Percentiles rank a stretch among this genome's conserved stretches.
phyloP scores from a whole-genome alignment of 2,888 invertebrate genomes.

The Melinopterus prodromus region DNA sequence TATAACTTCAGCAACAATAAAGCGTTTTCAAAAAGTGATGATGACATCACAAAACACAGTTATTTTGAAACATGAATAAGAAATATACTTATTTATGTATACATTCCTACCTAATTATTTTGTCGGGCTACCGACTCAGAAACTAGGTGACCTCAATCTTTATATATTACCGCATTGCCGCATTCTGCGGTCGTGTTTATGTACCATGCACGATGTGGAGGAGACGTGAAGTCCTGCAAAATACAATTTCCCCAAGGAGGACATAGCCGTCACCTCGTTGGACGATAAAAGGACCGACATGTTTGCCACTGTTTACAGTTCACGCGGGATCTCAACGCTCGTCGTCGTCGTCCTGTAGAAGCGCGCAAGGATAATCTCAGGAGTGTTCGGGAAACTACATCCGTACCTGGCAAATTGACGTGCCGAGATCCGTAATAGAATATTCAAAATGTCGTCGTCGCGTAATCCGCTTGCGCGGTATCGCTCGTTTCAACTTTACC shows the following conservation, averaged over 20 bases:
- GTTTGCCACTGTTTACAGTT: conserved; percentile 4
- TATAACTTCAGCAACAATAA: no score
- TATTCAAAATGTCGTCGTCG: neutral
- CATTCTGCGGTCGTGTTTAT: neutral
- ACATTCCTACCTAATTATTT: neutral
- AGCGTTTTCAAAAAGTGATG: no score
- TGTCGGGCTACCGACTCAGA: neutral
- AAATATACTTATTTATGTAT: neutral
- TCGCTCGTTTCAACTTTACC: neutral
- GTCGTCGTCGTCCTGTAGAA: neutral
- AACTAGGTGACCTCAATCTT: neutral
- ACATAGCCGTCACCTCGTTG: neutral
- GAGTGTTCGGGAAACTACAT: neutral
- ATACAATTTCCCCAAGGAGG: neutral
- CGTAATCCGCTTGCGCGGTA: neutral
- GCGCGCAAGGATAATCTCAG: neutral
- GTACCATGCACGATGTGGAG: neutral
- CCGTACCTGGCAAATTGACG: neutral
- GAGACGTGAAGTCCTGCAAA: neutral
- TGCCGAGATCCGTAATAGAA: neutral
- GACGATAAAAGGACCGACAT: neutral
- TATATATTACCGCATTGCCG: neutral
- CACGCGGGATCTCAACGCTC: neutral
- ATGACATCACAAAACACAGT: no score
- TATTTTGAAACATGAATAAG: neutral